Base-by-base conservation (phyloP, 2,888 invertebrate species). In the Microctonus aethiopoides region DNA sequence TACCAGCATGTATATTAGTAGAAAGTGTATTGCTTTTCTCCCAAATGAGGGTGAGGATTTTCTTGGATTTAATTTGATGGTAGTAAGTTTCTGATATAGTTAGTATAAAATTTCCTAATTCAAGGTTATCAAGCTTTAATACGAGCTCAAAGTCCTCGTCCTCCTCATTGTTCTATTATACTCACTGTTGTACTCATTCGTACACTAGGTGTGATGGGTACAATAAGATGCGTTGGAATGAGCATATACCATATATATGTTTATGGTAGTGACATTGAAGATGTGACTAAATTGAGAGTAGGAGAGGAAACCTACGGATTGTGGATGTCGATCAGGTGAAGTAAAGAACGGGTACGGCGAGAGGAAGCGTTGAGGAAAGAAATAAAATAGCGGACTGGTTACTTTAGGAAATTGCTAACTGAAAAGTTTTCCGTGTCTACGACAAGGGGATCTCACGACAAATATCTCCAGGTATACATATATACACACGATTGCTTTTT, bases 321-420 rank as follows among this genome's bases (percentile, higher is more conserved):
- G 63, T 16, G 46, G 46, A 39, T 61, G 59, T 64, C 69, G 70
- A 72, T 70, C 67, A 54, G 22, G 36, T 24, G 39, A 24, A 20
- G n/a, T 59, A 56, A 72, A 67, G 20, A 24, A 54, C 22, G 36
- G 34, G 41, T 41, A 10, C 36, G 36, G 36, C 36, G 9, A 41
- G n/a, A 3, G 41, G 16, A 13, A n/a, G 16, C 6, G 41, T 24
- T 24, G 56, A 54, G 36, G 24, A 32, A 51, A 24, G 46, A 36
- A 13, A 57, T 34, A 54, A 66, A 39, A 32, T 39, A 52, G 59
- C 61, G 20, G 62, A 67, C 64, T 74, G 73, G 78, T 81, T 80
- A 80, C 80, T 81, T 80, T 80, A 78, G 77, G 76, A 80, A 81
- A 80, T 82, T 82, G 80, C 78, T 75, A 76, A 74, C 75, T 72